A percentile compares a stretch with the other conserved stretches of the same genome.
phyloP scores from a whole-genome alignment of 2,113 vertebrate species.

The Pipra filicauda region DNA sequence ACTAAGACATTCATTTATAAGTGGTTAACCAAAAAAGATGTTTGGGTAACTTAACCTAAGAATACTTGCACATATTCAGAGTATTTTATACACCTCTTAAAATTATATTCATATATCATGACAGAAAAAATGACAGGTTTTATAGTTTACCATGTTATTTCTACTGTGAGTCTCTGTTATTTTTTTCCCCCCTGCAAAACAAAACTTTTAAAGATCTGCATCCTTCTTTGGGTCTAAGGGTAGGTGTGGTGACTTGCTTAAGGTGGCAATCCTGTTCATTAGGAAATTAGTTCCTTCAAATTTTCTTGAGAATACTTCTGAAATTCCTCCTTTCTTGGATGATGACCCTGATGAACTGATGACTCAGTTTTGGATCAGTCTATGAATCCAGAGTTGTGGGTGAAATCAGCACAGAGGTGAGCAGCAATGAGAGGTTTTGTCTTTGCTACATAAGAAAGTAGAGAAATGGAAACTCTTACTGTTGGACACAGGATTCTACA shows the following conservation, averaged over 20 bases:
- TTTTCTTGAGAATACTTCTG: neutral
- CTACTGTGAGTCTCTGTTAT: neutral
- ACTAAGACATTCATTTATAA: neutral
- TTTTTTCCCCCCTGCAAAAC: neutral
- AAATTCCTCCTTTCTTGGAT: neutral
- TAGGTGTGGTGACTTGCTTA: neutral
- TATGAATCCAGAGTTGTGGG: neutral
- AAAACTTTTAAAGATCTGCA: neutral
- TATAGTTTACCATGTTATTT: neutral
- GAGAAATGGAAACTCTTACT: neutral
- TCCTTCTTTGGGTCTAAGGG: neutral
- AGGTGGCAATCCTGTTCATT: neutral
- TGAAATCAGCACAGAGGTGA: neutral
- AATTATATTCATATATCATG: neutral
- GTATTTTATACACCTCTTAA: neutral
- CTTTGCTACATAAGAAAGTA: neutral
- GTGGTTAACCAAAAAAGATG: neutral
- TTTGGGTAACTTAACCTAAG: neutral
- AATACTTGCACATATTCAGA: neutral
- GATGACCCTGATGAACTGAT: neutral
- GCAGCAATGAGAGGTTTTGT: accelerated
- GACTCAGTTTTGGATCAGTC: accelerated
- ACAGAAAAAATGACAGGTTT: neutral
- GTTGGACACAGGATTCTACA: neutral
- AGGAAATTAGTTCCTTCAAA: neutral